Evolutionary conservation across 1,140 invertebrate species (phyloP).

Genomic region (Tetramorium parvispinum): DNA sequence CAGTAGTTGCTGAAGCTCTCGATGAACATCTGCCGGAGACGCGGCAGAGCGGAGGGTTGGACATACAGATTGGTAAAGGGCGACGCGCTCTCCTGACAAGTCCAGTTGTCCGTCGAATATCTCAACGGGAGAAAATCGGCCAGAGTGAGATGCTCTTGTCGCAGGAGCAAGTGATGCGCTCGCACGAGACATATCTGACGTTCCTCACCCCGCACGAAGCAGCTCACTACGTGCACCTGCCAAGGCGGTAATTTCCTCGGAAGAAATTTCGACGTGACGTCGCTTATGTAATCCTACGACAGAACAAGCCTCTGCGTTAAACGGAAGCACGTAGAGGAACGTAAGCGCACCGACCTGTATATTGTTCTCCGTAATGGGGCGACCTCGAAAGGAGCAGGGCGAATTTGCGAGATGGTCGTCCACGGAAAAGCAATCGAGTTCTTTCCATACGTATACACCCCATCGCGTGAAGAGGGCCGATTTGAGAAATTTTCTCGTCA

Average conservation of each 20-base stretch:
- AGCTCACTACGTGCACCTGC: conserved; percentile 92
- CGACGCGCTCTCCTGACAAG: conserved; percentile 77
- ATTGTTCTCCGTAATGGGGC: conserved; percentile 90
- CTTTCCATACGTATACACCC: conserved; percentile 85
- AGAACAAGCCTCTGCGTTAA: neutral
- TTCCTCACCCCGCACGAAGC: conserved; percentile 85
- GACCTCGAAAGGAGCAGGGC: conserved; percentile 88
- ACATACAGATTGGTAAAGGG: conserved; percentile 87
- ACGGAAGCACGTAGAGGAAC: neutral
- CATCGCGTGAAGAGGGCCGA: conserved; percentile 82
- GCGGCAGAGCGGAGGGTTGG: conserved; percentile 88
- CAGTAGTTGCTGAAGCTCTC: conserved; percentile 90
- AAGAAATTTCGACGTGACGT: conserved; percentile 91
- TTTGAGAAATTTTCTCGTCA: conserved; percentile 80
- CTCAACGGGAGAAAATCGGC: conserved; percentile 91
- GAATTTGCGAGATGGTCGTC: conserved; percentile 90
- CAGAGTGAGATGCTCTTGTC: conserved; percentile 89
- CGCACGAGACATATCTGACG: conserved; percentile 91
- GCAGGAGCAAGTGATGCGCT: conserved; percentile 91
- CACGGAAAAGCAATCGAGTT: conserved; percentile 87
- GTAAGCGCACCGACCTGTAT: conserved; percentile 88
- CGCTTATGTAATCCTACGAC: conserved; percentile 90
- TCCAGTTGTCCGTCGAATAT: conserved; percentile 83
- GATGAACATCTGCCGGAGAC: conserved; percentile 88
- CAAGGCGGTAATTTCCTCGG: conserved; percentile 90